phyloP scores from a whole-genome alignment of 2,888 invertebrate genomes.

The Drosophila tripunctata region DNA sequence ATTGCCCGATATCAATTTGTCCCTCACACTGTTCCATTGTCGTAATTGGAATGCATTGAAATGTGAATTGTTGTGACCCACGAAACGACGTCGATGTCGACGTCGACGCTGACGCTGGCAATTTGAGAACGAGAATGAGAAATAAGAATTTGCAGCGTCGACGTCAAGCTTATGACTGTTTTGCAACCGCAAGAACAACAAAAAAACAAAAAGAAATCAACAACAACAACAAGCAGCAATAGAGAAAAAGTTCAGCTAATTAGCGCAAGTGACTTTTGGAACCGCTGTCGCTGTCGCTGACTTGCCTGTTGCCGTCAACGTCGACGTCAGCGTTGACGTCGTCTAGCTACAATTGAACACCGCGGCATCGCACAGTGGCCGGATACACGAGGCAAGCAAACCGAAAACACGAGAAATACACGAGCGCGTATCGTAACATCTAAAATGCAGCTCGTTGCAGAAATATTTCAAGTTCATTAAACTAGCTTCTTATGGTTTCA shows the following conservation, averaged over 20 bases:
- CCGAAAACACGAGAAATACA: too few relatives aligned
- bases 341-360: conserved; percentile 57
- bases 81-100: neutral
- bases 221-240: conserved; percentile 21
- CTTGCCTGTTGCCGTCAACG: neutral
- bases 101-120: conserved; percentile 19
- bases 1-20: conserved; percentile 52
- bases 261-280: conserved; percentile 74
- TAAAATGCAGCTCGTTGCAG: too few relatives aligned
- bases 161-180: conserved; percentile 50
- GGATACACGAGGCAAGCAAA: too few relatives aligned
- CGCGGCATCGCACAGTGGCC: too few relatives aligned
- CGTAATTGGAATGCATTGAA: conserved; percentile 60
- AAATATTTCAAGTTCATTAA: too few relatives aligned
- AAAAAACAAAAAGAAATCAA: too few relatives aligned
- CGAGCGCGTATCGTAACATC: too few relatives aligned
- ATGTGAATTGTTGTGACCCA: conserved; percentile 42
- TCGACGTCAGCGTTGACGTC: conserved; percentile 11
- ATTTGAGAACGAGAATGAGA: conserved; percentile 39
- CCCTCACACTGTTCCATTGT: conserved; percentile 52
- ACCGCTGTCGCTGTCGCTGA: conserved; percentile 32
- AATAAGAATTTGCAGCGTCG: conserved; percentile 37
- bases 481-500: too few relatives aligned
- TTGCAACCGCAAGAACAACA: conserved; percentile 58
- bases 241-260: conserved; percentile 55